Base-by-base conservation (phyloP, 1,140 invertebrate species). In the Drosophila lacertosa region DNA sequence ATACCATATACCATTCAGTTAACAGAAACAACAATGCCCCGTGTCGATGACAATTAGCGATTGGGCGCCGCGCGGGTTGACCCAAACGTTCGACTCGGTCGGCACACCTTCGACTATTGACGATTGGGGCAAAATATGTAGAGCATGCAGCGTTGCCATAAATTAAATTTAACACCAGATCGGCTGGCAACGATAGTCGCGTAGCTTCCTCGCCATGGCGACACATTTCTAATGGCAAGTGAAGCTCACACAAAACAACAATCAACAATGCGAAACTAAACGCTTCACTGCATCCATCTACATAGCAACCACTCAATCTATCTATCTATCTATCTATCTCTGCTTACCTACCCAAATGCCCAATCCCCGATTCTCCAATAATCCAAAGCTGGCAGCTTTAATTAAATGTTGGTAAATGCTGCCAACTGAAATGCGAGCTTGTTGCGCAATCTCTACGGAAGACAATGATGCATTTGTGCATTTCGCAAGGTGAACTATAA, bases 121-220 rank as follows among this genome's bases (percentile, higher is more conserved):
- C 54, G 33, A 33, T 22, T 37, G 50, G 32, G 68, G 63, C 54
- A 68, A 73, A 82, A 82, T 84, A 84, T 84, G 81, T 84, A 84
- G 81, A 86, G 82, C 81, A 86, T 86, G 81, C 59, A 86, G 77
- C 69, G 76, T 80, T 83, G 82, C 81, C 81, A 86, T 86, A 86
- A 86, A 86, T 86, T 86, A 88, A 86, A 86, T 86, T 86, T 88
- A 86, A 86, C 80, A 81, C 81, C 81, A 79, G 80, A 84, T 84
- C 76, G 72, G 67, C 35, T 63, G 54, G 29, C 55, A 74, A 50
- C 71, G 74, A 77, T 77, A 68, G 69, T 48, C 0, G 5, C 1
- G 22, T 35, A 11, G 50, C 51, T 54, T 50, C 44, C 58, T 33
- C 48, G n/a, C 16, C 10, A 40, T 33, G 39, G 40, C 40, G 29